A percentile compares a stretch with the other conserved stretches of the same genome.
Evolutionary conservation across 92 coral and sea anemone species (phyloP).

Genomic region (Porites divaricata): DNA sequence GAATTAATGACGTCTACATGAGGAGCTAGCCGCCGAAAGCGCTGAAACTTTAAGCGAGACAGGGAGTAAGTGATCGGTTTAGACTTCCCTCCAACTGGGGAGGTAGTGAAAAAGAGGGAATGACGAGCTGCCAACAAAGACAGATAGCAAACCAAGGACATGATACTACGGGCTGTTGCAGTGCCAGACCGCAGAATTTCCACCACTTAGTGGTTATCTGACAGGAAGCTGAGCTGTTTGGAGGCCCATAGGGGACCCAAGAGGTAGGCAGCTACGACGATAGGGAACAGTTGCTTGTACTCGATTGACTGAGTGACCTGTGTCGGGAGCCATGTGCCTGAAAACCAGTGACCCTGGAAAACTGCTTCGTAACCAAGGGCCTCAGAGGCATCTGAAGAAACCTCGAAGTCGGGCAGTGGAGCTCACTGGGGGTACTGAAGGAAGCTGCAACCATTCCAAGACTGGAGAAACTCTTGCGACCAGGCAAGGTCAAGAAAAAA

Average conservation of each 20-base stretch:
- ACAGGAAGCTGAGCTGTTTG: background rate
- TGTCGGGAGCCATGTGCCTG: no score
- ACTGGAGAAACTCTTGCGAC: no score
- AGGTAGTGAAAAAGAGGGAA: slow-evolving; percentile 12
- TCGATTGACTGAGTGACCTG: no score
- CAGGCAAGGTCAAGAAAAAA: no score
- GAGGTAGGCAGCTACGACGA: slow-evolving; percentile 15
- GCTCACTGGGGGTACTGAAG: no score
- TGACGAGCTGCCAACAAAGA: slow-evolving; percentile 4
- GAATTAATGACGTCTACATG: background rate
- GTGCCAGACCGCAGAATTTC: slow-evolving; percentile 18
- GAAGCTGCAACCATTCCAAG: no score
- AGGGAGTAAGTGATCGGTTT: slow-evolving; percentile 27
- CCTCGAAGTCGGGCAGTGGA: no score
- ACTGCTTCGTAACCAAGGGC: no score
- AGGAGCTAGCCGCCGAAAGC: slow-evolving; percentile 24
- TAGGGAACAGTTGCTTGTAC: slow-evolving; percentile 29
- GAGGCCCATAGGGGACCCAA: slow-evolving; percentile 23
- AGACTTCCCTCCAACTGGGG: slow-evolving; percentile 7
- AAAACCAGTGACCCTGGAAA: no score
- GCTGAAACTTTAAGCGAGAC: slow-evolving; percentile 21
- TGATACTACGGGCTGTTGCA: slow-evolving; percentile 7
- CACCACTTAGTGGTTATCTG: background rate
- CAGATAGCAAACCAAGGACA: slow-evolving; percentile 17
- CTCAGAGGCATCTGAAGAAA: no score